These are phyloP conservation scores for Centruroides vittatus DNA, from an alignment of 1,140 invertebrate genomes.

Conservation along the genomic window DNA sequence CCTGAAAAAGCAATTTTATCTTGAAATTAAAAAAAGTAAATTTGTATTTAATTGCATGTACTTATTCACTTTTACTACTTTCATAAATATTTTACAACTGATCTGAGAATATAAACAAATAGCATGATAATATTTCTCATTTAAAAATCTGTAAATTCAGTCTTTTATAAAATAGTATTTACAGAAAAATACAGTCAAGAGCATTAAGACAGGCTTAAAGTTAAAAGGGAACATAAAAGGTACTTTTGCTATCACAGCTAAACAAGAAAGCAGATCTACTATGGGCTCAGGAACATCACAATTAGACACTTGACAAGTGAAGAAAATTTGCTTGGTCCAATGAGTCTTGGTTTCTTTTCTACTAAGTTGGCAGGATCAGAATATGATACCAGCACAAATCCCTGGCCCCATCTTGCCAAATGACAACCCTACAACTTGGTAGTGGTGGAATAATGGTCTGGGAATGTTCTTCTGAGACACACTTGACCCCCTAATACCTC, in stretches of 20 bases:
- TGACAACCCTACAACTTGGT: not conserved
- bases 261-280: too few relatives aligned
- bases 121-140: too few relatives aligned
- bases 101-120: too few relatives aligned
- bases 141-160: too few relatives aligned
- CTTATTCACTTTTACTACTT: too few relatives aligned
- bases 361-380: not conserved
- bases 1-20: constrained; percentile 2
- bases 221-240: too few relatives aligned
- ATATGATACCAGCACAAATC: not conserved
- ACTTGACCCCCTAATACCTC: not conserved
- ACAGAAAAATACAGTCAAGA: too few relatives aligned
- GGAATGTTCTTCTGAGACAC: not conserved
- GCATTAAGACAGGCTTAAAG: too few relatives aligned
- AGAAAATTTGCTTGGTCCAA: not conserved
- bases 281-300: not conserved
- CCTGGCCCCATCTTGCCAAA: not conserved
- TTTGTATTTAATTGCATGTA: too few relatives aligned
- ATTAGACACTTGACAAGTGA: not conserved
- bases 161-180: too few relatives aligned
- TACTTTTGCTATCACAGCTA: too few relatives aligned
- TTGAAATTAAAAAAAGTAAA: not conserved
- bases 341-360: not conserved
- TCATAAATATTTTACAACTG: too few relatives aligned
- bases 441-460: not conserved